Evolutionary conservation across 2,888 invertebrate species (phyloP), one percentile per base, ranked within the genome.

Genomic region (Dioctria linearis): DNA sequence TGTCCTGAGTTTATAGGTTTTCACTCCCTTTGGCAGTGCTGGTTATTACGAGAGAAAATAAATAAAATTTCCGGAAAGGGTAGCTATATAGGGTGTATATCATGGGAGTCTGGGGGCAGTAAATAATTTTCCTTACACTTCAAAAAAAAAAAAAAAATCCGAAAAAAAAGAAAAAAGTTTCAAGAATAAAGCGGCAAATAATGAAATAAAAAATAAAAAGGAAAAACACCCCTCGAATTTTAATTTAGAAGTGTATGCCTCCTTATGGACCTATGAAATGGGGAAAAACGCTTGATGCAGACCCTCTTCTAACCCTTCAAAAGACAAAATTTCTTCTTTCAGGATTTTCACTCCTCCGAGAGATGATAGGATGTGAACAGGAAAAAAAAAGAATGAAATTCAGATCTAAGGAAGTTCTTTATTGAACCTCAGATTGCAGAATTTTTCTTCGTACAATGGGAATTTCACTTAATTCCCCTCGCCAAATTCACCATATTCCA

Each of bases 1-100:
- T 63, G 63, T 46, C 76, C 37, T 63, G 76, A 63, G 63, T 76
- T 76, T 76, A 76, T 63, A 63, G 40, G 13, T 63, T 46, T 63
- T 59, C 25, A 5, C 37, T 76, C 51, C 63, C 76, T 40, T 13
- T 54, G 59, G 57, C 54, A 43, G 5, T 43, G 25, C 1, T 25
- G 57, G 59, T 59, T 73, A 57, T 73, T 57, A 73, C 57, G 57
- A 39, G 25, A 25, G 57, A 59, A 73, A 57, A 73, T 73, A 73
- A 73, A 73, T 73, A 73, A 57, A 13, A 73, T 73, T 51, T 73
- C 57, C 71, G 25, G 73, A 39, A 73, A 9, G 57, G 73, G 54
- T 54, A 25, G 54, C 3, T 11, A 25, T 25, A 25, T n/a, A n/a
- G n/a, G n/a, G 25, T 0, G 25, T 25, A 25, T 25, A 25, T 2